Base-by-base conservation (phyloP, 2,797 vertebrate species). In the Chrosomus eos region DNA sequence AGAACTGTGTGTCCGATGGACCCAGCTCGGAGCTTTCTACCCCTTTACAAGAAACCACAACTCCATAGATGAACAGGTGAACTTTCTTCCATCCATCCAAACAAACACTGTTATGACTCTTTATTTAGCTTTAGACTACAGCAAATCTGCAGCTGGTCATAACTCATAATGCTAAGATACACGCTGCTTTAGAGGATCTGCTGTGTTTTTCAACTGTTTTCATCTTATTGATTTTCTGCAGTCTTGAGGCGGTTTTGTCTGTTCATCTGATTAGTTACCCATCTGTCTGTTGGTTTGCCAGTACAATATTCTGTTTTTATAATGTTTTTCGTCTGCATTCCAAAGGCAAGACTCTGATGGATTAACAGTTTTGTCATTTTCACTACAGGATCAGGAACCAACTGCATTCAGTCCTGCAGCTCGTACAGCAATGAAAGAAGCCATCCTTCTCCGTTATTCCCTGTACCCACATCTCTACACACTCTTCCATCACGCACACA, bases 11-110 rank as follows among this genome's bases (percentile, higher is more conserved):
- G 88, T 95, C 53, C 95, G 96, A 77, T 97, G 97, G 97, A 97
- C 94, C 5, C 97, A 98, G 90, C 94, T 97, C 0, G 97, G 96
- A 0, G 96, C 96, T 8, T 97, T 98, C 90, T 97, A 97, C 85
- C 97, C 96, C 8, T 97, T 98, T 40, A 89, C 95, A 11, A 96
- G 97, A 82, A 99, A 98, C 92, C 97, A 97, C 93, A 97, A 97
- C 66, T 78, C 91, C 70, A 77, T 84, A 48, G 82, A 85, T 1
- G 85, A 85, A 2, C 28, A 28, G 85, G 82, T 85, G 5, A 23
- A 43, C 58, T 53, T 53, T 70, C 73, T 38, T 68, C 19, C n/a
- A 26, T 66, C 40, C 4, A 3, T 28, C n/a, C 19, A 55, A 77
- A 43, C 19, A 55, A 77, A 43, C 23, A 1, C n/a, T 31, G 14